phyloP scores from a whole-genome alignment of 2,888 invertebrate species.

The Lasioglossum malachurum region DNA sequence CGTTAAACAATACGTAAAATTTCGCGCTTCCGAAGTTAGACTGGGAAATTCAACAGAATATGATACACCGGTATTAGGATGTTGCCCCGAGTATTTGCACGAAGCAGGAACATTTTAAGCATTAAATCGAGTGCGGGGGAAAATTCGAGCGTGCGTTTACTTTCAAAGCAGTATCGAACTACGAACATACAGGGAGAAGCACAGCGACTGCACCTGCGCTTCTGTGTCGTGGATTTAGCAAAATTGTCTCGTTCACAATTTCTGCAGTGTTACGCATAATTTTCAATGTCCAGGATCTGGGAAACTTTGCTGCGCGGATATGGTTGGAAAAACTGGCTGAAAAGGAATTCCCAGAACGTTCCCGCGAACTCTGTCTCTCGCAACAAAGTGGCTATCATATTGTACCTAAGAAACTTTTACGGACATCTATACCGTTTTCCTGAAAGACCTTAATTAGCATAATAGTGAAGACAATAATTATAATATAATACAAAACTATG shows the following conservation, averaged over 20 bases:
- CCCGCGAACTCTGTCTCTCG: background rate
- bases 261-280: slow-evolving; percentile 9
- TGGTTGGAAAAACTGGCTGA: background rate
- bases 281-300: slow-evolving; percentile 16
- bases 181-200: background rate
- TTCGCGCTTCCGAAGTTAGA: background rate
- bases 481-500: background rate
- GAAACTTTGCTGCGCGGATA: slow-evolving; percentile 8
- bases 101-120: background rate
- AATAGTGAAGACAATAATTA: background rate
- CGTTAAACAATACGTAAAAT: background rate
- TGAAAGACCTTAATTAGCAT: background rate
- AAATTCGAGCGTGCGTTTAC: background rate
- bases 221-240: slow-evolving; percentile 12
- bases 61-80: background rate
- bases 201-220: background rate
- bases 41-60: background rate
- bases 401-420: background rate
- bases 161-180: background rate
- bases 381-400: background rate
- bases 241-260: slow-evolving; percentile 8
- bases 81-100: background rate
- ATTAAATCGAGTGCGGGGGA: background rate
- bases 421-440: background rate
- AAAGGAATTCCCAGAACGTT: background rate